Percentiles rank a stretch among this genome's conserved stretches.
Conservation (phyloP, 2,113 vertebrate genomes). For the Ovis canadensis region DNA sequence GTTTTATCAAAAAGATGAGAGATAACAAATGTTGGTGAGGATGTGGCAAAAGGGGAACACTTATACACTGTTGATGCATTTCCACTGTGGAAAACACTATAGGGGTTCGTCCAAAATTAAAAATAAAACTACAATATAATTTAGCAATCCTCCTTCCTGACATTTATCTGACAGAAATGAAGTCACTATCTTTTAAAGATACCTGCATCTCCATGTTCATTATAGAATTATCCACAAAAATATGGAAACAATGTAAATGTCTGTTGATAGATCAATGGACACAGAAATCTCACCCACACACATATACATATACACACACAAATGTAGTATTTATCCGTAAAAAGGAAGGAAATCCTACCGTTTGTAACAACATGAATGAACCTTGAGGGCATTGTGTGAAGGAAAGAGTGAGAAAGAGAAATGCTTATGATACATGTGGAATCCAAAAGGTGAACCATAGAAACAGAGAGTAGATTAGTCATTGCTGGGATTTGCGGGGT, state of each 20-base stretch:
- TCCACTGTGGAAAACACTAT: neutral
- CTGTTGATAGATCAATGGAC: neutral
- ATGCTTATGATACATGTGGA: neutral
- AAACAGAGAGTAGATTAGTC: neutral
- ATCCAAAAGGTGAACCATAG: neutral
- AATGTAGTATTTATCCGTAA: neutral
- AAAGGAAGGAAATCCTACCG: neutral
- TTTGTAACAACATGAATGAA: neutral
- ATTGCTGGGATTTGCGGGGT: fast-evolving
- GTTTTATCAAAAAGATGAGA: neutral
- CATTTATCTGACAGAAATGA: neutral
- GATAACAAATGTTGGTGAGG: neutral
- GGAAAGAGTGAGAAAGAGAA: neutral
- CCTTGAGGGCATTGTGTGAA: neutral
- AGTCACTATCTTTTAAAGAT: neutral
- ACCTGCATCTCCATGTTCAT: neutral
- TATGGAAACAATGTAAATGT: neutral
- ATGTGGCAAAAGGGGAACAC: neutral
- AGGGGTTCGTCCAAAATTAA: neutral
- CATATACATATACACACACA: neutral
- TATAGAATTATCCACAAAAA: neutral
- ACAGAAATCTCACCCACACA: neutral
- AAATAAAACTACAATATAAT: neutral
- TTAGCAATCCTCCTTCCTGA: neutral
- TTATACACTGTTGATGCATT: neutral